Evolutionary conservation across 2,113 vertebrate genomes (phyloP).

Genomic region (Cyprinodon tularosa): DNA sequence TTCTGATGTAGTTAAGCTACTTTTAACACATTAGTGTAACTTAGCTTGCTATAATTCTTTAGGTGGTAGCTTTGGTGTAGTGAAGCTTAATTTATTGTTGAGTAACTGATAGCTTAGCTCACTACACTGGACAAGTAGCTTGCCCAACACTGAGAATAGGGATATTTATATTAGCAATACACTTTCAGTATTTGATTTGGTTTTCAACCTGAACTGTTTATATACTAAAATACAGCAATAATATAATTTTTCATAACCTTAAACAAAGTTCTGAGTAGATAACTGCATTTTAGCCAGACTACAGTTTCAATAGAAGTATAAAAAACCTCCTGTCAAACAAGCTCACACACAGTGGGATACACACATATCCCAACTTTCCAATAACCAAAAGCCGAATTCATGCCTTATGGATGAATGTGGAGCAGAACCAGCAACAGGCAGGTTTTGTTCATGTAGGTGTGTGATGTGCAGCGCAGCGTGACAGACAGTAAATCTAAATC

Average conservation of each 20-base stretch:
- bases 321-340: constrained; percentile 25
- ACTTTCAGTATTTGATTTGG: no score
- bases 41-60: no score
- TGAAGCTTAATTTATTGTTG: no score
- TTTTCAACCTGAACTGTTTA: background rate
- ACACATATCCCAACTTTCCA: constrained; percentile 1
- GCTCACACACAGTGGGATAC: constrained; percentile 5
- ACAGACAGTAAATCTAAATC: constrained; percentile 54
- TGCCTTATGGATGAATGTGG: constrained; percentile 60
- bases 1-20: no score
- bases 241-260: background rate
- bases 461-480: constrained; percentile 36
- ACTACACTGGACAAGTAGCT: no score
- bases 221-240: background rate
- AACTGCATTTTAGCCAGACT: background rate
- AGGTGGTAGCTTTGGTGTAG: no score
- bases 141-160: no score
- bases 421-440: constrained; percentile 16
- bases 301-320: constrained; percentile 1
- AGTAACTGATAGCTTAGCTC: no score
- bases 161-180: no score
- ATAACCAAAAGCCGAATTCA: constrained; percentile 21
- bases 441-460: constrained; percentile 19
- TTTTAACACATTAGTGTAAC: no score
- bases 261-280: background rate